A percentile compares a stretch with the other conserved stretches of the same genome.
Conservation (phyloP, 2,888 invertebrate species). For the Dorcus hopei region DNA sequence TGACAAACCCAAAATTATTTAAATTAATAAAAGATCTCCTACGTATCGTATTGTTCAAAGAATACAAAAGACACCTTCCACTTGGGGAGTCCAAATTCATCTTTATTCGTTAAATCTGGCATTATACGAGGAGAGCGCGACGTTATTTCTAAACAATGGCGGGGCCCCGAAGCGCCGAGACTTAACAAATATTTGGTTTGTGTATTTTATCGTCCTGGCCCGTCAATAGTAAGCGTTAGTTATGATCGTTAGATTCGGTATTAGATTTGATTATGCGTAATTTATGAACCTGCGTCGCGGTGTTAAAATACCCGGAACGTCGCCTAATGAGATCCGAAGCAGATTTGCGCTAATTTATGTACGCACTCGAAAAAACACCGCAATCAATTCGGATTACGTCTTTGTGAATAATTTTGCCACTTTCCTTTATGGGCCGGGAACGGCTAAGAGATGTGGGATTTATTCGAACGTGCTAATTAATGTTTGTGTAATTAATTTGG, state of each 20-base stretch:
- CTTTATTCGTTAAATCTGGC: conserved; percentile 24
- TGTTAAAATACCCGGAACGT: too few species aligned
- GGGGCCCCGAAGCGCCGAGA: conserved; percentile 5
- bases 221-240: conserved; percentile 30
- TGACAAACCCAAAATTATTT: conserved; percentile 26
- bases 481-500: too few species aligned
- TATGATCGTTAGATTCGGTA: conserved; percentile 24
- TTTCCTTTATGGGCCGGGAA: too few species aligned
- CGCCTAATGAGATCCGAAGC: too few species aligned
- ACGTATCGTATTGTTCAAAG: conserved; percentile 23
- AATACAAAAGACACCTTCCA: conserved; percentile 22
- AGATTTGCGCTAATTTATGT: too few species aligned
- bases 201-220: conserved; percentile 23
- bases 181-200: conserved; percentile 30
- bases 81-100: conserved; percentile 28
- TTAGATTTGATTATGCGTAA: conserved; percentile 22
- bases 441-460: too few species aligned
- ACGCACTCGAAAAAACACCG: too few species aligned
- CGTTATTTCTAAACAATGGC: conserved; percentile 26
- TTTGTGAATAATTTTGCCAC: too few species aligned
- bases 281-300: conserved; percentile 1
- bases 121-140: conserved; percentile 16
- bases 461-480: too few species aligned
- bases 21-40: conserved; percentile 28
- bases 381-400: too few species aligned